A percentile compares a stretch with the other conserved stretches of the same genome.
phyloP scores from a whole-genome alignment of 2,113 vertebrate genomes.

The Amphiprion percula region DNA sequence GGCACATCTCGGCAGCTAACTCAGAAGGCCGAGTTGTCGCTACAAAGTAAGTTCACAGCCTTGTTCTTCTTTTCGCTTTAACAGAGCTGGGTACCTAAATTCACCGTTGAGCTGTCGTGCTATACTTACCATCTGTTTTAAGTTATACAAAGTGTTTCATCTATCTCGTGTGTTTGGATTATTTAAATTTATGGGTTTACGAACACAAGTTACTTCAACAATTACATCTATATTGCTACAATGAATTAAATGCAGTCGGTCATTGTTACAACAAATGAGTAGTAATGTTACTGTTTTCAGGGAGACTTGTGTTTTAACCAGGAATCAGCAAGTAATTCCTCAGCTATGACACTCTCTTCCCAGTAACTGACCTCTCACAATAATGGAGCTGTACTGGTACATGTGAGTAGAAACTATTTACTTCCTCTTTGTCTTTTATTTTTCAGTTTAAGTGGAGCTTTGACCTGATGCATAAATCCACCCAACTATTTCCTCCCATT shows the following conservation, averaged over 20 bases:
- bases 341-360: conserved; percentile 60
- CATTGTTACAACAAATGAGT: too few species aligned
- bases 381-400: conserved; percentile 90
- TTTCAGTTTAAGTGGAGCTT: background rate
- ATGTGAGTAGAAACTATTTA: conserved; percentile 80
- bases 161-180: background rate
- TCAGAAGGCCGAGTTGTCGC: background rate
- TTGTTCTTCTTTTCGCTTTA: background rate
- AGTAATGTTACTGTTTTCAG: background rate
- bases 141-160: conserved; percentile 21
- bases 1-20: conserved; percentile 36
- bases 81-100: background rate
- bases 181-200: background rate
- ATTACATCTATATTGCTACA: too few species aligned
- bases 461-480: background rate
- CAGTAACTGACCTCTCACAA: conserved; percentile 59
- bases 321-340: conserved; percentile 28
- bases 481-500: background rate
- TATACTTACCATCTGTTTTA: conserved; percentile 39
- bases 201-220: too few species aligned
- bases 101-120: background rate
- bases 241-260: too few species aligned
- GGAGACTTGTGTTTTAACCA: conserved; percentile 7
- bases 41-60: conserved; percentile 44
- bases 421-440: background rate